Evolutionary conservation across 2,113 vertebrate species (phyloP).

Genomic region (Paratilapia polleni): DNA sequence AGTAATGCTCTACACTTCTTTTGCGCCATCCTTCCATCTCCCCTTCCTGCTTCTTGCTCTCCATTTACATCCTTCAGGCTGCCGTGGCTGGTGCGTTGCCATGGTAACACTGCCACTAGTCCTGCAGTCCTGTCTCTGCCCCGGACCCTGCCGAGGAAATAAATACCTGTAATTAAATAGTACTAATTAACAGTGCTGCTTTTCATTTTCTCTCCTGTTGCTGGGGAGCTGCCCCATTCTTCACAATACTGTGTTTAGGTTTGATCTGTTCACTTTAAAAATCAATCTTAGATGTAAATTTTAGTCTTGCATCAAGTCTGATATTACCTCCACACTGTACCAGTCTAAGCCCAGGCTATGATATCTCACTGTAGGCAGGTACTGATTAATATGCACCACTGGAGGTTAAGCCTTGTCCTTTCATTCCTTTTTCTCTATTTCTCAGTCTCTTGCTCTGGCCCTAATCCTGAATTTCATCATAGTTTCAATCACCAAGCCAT

Average conservation of each 20-base stretch:
- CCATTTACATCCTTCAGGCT: background rate
- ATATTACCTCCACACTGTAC: background rate
- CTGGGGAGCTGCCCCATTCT: background rate
- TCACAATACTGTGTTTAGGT: background rate
- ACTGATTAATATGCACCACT: constrained; percentile 21
- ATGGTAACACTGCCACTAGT: constrained; percentile 25
- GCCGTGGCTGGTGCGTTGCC: constrained; percentile 44
- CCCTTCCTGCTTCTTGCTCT: background rate
- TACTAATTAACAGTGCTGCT: constrained; percentile 1
- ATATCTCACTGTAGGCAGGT: background rate
- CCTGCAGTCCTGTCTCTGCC: background rate
- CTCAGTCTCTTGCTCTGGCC: background rate
- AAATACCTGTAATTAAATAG: constrained; percentile 16
- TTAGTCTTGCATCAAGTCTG: background rate
- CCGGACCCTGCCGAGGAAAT: background rate
- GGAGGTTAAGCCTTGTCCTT: constrained; percentile 1
- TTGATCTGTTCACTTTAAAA: background rate
- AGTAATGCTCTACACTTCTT: background rate
- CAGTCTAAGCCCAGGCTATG: background rate
- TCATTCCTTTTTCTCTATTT: background rate
- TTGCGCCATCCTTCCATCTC: background rate
- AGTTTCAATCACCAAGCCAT: constrained; percentile 18
- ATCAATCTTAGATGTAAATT: background rate
- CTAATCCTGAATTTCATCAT: constrained; percentile 30
- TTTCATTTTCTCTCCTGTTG: background rate